phyloP scores from a whole-genome alignment of 35 echinoderm and acorn worm species.

The Amphiura filiformis region DNA sequence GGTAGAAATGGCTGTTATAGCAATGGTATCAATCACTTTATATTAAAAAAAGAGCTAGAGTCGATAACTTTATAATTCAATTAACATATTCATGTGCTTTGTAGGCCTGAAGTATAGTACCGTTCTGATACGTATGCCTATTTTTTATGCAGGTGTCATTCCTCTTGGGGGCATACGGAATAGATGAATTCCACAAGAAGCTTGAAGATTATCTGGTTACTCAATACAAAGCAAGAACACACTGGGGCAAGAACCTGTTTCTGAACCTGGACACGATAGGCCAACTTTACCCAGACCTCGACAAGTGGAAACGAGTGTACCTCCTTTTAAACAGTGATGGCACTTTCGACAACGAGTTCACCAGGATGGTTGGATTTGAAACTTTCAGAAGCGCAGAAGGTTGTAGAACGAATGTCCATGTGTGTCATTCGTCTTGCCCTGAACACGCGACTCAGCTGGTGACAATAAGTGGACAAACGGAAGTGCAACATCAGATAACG shows the following conservation, averaged over 20 bases:
- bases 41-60: too few species aligned
- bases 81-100: too few species aligned
- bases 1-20: too few species aligned
- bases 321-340: slow-evolving; percentile 70
- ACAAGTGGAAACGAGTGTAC: slow-evolving; percentile 74
- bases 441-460: too few species aligned
- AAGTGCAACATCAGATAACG: too few species aligned
- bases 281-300: slow-evolving; percentile 75
- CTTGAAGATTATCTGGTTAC: slow-evolving; percentile 69
- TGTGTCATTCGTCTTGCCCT: too few species aligned
- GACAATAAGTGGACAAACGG: too few species aligned
- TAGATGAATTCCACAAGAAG: slow-evolving; percentile 81
- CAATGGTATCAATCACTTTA: too few species aligned
- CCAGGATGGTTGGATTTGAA: slow-evolving; percentile 80
- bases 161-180: slow-evolving; percentile 75
- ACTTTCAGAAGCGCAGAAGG: slow-evolving; percentile 45
- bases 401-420: too few species aligned
- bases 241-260: slow-evolving; percentile 91
- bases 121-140: too few species aligned
- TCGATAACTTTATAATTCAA: neutral
- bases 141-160: slow-evolving; percentile 86
- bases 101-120: too few species aligned
- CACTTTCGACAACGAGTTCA: slow-evolving; percentile 94
- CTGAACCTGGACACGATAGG: slow-evolving; percentile 56
- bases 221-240: slow-evolving; percentile 68